Percentiles rank a stretch among this genome's conserved stretches.
Evolutionary conservation across 2,888 invertebrate genomes (phyloP).

Genomic region (Embidobia sp.): DNA sequence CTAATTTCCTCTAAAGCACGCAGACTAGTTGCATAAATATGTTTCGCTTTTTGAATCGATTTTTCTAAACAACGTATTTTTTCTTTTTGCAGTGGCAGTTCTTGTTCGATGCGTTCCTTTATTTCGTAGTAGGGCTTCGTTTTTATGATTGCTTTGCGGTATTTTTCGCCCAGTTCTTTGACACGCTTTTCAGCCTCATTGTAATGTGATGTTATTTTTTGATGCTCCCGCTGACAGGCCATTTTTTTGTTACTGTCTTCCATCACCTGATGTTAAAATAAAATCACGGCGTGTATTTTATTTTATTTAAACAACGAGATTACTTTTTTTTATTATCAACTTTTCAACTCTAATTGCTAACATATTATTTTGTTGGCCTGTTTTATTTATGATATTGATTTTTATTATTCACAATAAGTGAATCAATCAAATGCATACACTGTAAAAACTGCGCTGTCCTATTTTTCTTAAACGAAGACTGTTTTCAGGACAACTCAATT

Average conservation of each 20-base stretch:
- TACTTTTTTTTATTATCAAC: too few relatives aligned
- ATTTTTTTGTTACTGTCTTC: conserved; percentile 96
- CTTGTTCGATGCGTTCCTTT: conserved; percentile 92
- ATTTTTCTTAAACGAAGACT: too few relatives aligned
- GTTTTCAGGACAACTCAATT: too few relatives aligned
- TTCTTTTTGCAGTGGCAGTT: conserved; percentile 91
- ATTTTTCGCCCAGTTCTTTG: conserved; percentile 90
- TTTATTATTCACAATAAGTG: too few relatives aligned
- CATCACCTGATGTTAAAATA: conserved; percentile 86
- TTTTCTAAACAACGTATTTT: conserved; percentile 91
- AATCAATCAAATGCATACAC: too few relatives aligned
- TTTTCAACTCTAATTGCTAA: too few relatives aligned
- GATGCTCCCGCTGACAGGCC: conserved; percentile 93
- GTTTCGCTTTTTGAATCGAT: conserved; percentile 90
- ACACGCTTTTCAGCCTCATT: conserved; percentile 91
- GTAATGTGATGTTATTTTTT: conserved; percentile 89
- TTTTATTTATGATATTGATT: too few relatives aligned
- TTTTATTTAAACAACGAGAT: too few relatives aligned
- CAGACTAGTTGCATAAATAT: conserved; percentile 90
- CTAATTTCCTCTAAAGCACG: conserved; percentile 94
- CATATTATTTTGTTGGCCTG: too few relatives aligned
- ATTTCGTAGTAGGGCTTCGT: conserved; percentile 96
- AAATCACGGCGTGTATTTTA: too few relatives aligned
- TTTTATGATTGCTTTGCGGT: conserved; percentile 91
- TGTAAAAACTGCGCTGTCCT: too few relatives aligned